Base-by-base conservation (phyloP, 2,888 invertebrate species). In the Molanna angustata region DNA sequence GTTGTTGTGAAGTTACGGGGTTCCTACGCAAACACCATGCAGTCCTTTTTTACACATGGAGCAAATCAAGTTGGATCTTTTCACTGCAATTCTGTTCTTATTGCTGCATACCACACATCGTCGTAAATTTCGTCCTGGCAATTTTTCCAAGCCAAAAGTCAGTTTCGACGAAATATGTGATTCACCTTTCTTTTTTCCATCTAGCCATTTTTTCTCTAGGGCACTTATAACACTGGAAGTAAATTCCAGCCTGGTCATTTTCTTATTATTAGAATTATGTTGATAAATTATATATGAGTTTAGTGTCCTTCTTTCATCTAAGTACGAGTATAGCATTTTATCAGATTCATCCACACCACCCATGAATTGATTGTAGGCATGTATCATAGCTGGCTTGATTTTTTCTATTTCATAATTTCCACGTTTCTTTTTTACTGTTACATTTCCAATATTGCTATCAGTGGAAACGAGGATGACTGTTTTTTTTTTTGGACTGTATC, bases 251-350 rank as follows among this genome's bases (percentile, higher is more conserved):
- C 43, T 43, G 43, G 16, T 52, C 49, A 60, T 60, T 51, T 55
- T 56, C 56, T 49, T 57, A 16, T 52, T 50, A n/a, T 49, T 49
- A 40, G 45, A 46, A 47, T 50, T 60, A 0, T 61, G 37, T 40
- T 39, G 20, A 39, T 62, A 61, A 3, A 63, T 53, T n/a, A 63
- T 63, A 56, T 59, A 64, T 16, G 62, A 43, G 59, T 63, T 63
- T 37, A 61, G 35, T n/a, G 58, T 53, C 49, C 56, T 61, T 54
- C 63, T 40, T 60, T 63, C 61, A 57, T 63, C 62, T 21, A 62
- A 50, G 31, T 63, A 61, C 4, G 55, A 40, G 47, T 61, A 64
- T 16, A 62, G 31, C 63, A 64, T 64, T 52, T 57, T 61, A 37
- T 63, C 62, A 37, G 60, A 61, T 17, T 57, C 57, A 52, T 63